Evolutionary conservation across 1,140 invertebrate species (phyloP).

Genomic region (Pseudomyrmex dendroicus): DNA sequence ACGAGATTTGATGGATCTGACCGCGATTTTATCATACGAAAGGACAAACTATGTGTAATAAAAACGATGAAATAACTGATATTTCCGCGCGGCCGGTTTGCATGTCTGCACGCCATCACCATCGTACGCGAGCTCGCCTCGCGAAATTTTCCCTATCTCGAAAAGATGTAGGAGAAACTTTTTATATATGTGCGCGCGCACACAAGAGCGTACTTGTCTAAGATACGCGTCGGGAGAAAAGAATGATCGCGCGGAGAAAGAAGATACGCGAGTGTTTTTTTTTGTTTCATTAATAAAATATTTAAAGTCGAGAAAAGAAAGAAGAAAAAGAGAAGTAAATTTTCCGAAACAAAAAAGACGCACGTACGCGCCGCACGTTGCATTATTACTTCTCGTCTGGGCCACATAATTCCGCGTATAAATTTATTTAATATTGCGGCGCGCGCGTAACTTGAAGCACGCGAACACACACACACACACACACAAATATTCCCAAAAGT

Average conservation of each 20-base stretch:
- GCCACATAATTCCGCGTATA: background rate
- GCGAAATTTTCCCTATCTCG: slow-evolving; percentile 10
- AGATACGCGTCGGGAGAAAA: background rate
- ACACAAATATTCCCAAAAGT: no score
- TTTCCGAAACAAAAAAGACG: no score
- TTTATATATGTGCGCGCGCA: background rate
- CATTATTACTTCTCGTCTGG: slow-evolving; percentile 3
- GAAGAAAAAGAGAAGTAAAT: no score
- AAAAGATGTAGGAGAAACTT: slow-evolving; percentile 12
- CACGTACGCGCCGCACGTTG: no score
- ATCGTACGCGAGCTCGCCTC: slow-evolving; percentile 4
- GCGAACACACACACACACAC: background rate
- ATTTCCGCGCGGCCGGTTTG: slow-evolving; percentile 16
- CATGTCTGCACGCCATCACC: slow-evolving; percentile 2
- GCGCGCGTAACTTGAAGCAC: background rate
- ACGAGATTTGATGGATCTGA: slow-evolving; percentile 61
- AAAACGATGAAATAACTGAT: slow-evolving; percentile 51
- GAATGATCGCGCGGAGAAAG: background rate
- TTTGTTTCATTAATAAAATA: no score
- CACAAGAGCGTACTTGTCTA: background rate
- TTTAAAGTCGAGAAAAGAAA: no score
- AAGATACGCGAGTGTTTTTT: background rate
- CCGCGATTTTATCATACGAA: slow-evolving; percentile 36
- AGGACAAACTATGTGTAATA: slow-evolving; percentile 55
- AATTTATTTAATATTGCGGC: background rate